Conservation (phyloP, 2,113 vertebrate species). For the Tringa solitaria region DNA sequence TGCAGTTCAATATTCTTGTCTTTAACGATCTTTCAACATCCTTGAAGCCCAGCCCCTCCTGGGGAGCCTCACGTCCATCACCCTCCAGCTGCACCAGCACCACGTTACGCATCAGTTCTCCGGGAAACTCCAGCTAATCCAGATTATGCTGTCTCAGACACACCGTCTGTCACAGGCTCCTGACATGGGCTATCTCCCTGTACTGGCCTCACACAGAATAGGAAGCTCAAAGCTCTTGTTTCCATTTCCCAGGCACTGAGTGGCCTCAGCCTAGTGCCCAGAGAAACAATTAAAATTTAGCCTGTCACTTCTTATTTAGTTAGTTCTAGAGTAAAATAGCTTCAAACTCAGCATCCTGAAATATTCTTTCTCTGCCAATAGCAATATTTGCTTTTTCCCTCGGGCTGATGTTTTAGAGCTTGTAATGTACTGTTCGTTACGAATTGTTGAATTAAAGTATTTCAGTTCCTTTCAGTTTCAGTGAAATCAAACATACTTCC, state of each 20-base stretch:
- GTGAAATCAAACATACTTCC: background rate
- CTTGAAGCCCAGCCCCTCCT: background rate
- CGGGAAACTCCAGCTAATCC: background rate
- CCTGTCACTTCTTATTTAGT: conserved; percentile 8
- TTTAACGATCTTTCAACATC: background rate
- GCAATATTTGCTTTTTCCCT: background rate
- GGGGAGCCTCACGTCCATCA: background rate
- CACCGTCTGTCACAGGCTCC: background rate
- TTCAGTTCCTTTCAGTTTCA: background rate
- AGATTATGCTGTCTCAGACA: background rate
- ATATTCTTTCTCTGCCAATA: background rate
- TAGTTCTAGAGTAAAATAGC: background rate
- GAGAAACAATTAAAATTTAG: conserved; percentile 13
- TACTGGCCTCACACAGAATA: background rate
- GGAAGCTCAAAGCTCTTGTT: background rate
- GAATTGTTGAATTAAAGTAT: background rate
- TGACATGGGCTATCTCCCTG: fast-evolving
- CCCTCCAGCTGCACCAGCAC: background rate
- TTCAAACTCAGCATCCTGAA: background rate
- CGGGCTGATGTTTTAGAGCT: background rate
- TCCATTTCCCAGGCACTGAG: background rate
- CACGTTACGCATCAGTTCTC: background rate
- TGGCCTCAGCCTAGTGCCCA: background rate
- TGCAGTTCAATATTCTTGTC: background rate
- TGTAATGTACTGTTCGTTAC: background rate